phyloP scores from a whole-genome alignment of 2,797 vertebrate genomes.

The Acanthurus lineatus region DNA sequence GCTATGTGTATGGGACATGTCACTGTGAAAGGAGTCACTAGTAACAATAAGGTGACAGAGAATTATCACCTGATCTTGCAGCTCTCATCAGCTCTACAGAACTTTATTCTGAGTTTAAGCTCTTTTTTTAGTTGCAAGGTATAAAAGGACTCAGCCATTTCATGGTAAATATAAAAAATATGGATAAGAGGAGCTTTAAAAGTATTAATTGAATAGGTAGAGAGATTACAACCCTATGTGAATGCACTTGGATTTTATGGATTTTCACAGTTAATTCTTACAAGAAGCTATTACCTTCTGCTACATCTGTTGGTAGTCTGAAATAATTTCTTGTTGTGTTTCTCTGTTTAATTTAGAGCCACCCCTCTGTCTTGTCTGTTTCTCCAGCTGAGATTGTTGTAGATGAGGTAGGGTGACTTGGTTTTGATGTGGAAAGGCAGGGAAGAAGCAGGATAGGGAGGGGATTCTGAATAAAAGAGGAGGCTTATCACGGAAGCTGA shows the following conservation, averaged over 20 bases:
- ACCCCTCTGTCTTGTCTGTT: conserved; percentile 3
- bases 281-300: conserved; percentile 14
- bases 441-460: conserved; percentile 3
- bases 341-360: conserved; percentile 44
- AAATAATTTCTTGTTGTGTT: conserved; percentile 35
- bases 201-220: background rate
- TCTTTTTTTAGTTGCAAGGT: background rate
- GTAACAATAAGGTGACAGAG: background rate
- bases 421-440: conserved; percentile 21
- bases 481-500: conserved; percentile 39
- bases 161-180: background rate
- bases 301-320: conserved; percentile 16
- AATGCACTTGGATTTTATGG: conserved; percentile 1
- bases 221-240: background rate
- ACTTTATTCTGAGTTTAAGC: background rate
- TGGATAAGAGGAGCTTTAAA: background rate
- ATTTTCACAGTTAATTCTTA: conserved; percentile 4
- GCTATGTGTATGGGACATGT: no score
- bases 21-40: no score
- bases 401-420: conserved; percentile 48
- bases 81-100: background rate
- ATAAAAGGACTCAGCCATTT: background rate
- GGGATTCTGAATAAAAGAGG: conserved; percentile 43
- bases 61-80: background rate
- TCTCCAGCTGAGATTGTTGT: conserved; percentile 32